phyloP scores from a whole-genome alignment of 2,888 invertebrate species.

The Hydroisotoma schaefferi region DNA sequence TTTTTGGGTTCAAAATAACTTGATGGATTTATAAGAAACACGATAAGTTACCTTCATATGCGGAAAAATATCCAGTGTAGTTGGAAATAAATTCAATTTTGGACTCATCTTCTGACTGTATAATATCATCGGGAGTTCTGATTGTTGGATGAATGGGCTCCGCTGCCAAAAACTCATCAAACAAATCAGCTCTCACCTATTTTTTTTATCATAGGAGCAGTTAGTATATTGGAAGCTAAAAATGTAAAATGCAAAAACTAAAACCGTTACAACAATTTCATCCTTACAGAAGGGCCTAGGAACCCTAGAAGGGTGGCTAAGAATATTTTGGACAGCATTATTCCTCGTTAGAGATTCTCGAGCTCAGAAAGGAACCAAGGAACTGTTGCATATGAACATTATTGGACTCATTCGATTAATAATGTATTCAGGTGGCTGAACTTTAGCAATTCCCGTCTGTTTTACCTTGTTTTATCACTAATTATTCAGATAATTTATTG shows the following conservation, averaged over 20 bases:
- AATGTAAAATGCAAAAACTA: no score
- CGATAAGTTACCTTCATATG: conserved; percentile 25
- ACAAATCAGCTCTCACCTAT: conserved; percentile 20
- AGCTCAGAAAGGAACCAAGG: no score
- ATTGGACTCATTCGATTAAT: no score
- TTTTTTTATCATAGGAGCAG: no score
- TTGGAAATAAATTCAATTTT: conserved; percentile 27
- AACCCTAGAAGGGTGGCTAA: neutral
- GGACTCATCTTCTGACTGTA: conserved; percentile 26
- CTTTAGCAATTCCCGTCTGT: no score
- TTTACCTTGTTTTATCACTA: no score
- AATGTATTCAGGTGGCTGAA: no score
- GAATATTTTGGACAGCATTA: conserved; percentile 6
- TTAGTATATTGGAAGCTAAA: no score
- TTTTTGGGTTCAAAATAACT: conserved; percentile 5
- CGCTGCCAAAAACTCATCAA: conserved; percentile 40
- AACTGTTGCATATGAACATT: no score
- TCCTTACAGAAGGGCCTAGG: neutral
- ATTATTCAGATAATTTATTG: no score
- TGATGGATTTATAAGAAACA: neutral
- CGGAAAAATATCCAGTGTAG: conserved; percentile 27
- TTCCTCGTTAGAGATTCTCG: no score
- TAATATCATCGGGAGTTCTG: conserved; percentile 27
- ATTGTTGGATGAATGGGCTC: conserved; percentile 39
- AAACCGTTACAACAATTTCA: no score